Evolutionary conservation across 2,888 invertebrate genomes (phyloP).

Genomic region (Drosophila histrio): DNA sequence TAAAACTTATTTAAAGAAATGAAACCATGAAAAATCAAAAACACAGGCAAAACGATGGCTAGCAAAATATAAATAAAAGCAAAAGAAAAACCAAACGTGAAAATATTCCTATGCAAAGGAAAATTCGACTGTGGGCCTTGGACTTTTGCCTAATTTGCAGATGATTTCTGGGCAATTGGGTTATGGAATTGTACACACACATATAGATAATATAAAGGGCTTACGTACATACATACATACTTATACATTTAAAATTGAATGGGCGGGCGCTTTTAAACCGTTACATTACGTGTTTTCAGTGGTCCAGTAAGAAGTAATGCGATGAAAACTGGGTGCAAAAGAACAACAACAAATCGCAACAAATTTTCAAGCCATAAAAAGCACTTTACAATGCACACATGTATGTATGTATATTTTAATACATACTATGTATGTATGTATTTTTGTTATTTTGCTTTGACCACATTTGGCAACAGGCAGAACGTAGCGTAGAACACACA

Average conservation of each 20-base stretch:
- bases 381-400: slow-evolving; percentile 65
- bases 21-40: slow-evolving; percentile 82
- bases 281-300: slow-evolving; percentile 1
- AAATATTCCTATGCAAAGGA: slow-evolving; percentile 33
- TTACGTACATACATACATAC: no score
- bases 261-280: neutral
- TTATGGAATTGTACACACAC: neutral
- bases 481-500: slow-evolving; percentile 51
- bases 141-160: slow-evolving; percentile 50
- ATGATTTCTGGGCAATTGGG: slow-evolving; percentile 20
- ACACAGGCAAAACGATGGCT: slow-evolving; percentile 65
- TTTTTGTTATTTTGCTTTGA: slow-evolving; percentile 73
- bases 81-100: slow-evolving; percentile 24
- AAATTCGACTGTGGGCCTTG: slow-evolving; percentile 34
- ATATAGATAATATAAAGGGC: neutral
- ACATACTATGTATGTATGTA: slow-evolving; percentile 21
- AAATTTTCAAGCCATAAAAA: slow-evolving; percentile 68
- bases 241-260: slow-evolving; percentile 1
- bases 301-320: slow-evolving; percentile 17
- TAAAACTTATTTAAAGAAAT: slow-evolving; percentile 83
- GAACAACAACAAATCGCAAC: slow-evolving; percentile 47
- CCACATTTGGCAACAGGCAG: slow-evolving; percentile 80
- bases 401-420: slow-evolving; percentile 8
- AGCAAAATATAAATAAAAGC: slow-evolving; percentile 65
- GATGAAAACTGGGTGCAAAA: slow-evolving; percentile 19